phyloP scores from a whole-genome alignment of 2,797 vertebrate species.

The Hydrolagus colliei region DNA sequence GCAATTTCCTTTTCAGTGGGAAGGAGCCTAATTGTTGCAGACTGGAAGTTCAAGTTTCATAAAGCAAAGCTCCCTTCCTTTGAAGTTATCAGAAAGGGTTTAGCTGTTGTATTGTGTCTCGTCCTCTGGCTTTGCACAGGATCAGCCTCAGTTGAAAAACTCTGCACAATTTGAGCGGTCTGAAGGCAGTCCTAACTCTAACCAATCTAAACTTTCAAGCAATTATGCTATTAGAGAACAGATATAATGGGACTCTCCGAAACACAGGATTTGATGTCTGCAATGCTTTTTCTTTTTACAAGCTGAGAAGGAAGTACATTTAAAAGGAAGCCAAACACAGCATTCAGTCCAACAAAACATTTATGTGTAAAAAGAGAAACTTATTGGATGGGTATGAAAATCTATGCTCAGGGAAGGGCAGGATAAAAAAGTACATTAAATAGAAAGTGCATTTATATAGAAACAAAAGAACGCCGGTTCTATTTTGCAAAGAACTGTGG shows the following conservation, averaged over 20 bases:
- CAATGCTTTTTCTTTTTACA: too few relatives aligned
- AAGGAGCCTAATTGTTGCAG: not conserved
- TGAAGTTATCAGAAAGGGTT: not conserved
- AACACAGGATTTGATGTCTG: not conserved
- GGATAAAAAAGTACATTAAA: too few relatives aligned
- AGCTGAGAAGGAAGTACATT: too few relatives aligned
- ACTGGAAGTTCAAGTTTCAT: constrained; percentile 10
- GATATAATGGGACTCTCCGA: not conserved
- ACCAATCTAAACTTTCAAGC: not conserved
- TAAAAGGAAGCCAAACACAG: too few relatives aligned
- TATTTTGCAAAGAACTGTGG: too few relatives aligned
- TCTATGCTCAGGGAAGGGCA: too few relatives aligned
- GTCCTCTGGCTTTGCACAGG: not conserved
- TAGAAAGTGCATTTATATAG: too few relatives aligned
- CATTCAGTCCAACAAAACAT: too few relatives aligned
- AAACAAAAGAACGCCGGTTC: too few relatives aligned
- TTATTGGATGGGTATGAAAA: too few relatives aligned
- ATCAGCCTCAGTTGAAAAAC: not conserved
- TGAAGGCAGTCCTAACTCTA: not conserved
- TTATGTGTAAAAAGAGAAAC: too few relatives aligned
- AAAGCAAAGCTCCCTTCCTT: not conserved
- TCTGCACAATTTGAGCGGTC: not conserved
- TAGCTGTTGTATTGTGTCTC: not conserved
- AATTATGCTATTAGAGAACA: not conserved
- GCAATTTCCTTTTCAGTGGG: constrained; percentile 24